Evolutionary conservation across 2,113 vertebrate genomes (phyloP).

Genomic region (Garra rufa): DNA sequence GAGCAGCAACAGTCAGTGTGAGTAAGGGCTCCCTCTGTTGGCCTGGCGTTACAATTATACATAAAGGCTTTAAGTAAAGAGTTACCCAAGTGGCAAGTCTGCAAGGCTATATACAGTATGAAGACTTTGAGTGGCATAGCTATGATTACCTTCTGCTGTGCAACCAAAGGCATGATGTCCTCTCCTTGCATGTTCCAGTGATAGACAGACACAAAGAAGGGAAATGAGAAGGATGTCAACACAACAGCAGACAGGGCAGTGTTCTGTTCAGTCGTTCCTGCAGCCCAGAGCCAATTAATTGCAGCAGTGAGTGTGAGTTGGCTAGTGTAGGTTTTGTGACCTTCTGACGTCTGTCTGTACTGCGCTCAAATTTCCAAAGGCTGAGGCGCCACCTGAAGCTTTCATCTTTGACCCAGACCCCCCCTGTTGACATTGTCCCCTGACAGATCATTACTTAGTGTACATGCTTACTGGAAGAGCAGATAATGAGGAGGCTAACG

Average conservation of each 20-base stretch:
- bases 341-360: slow-evolving; percentile 42
- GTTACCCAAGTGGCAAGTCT: too few species aligned
- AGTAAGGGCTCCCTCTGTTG: too few species aligned
- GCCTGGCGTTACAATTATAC: too few species aligned
- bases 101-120: background rate
- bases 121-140: background rate
- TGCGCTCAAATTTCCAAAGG: slow-evolving; percentile 23
- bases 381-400: background rate
- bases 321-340: slow-evolving; percentile 37
- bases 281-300: slow-evolving; percentile 45
- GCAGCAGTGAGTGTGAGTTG: slow-evolving; percentile 32
- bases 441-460: slow-evolving; percentile 34
- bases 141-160: slow-evolving; percentile 26
- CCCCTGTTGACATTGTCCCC: slow-evolving; percentile 25
- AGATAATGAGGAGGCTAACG: background rate
- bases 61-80: too few species aligned
- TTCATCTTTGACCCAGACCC: slow-evolving; percentile 22
- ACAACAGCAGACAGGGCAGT: background rate
- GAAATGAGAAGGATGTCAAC: slow-evolving; percentile 42
- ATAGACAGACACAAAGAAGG: slow-evolving; percentile 17
- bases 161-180: background rate
- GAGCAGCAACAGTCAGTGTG: too few species aligned
- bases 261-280: slow-evolving; percentile 13
- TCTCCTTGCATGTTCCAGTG: slow-evolving; percentile 4
- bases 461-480: slow-evolving; percentile 21